phyloP scores from a whole-genome alignment of 2,113 vertebrate species.

The Neopipo cinnamomea region DNA sequence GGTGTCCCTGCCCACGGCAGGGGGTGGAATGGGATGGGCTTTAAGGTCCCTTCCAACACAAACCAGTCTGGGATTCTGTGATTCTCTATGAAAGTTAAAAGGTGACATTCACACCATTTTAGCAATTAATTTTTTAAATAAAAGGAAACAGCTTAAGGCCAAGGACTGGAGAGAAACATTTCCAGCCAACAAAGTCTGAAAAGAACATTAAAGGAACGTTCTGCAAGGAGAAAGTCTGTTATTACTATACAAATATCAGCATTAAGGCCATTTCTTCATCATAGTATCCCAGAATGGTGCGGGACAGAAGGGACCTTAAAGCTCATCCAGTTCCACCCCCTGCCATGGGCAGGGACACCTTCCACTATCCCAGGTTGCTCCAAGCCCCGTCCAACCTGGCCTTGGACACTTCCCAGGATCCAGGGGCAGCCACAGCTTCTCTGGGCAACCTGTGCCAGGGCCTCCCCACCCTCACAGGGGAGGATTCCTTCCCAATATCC shows the following conservation, averaged over 20 bases:
- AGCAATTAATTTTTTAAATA: neutral
- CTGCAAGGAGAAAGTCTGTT: neutral
- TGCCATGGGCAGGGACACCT: neutral
- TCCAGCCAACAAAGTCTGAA: neutral
- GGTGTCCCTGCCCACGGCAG: neutral
- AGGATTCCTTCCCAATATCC: neutral
- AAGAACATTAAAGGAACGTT: neutral
- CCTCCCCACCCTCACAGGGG: rapidly evolving
- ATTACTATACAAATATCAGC: neutral
- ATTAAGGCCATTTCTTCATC: neutral
- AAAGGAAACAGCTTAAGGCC: neutral
- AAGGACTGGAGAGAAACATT: neutral
- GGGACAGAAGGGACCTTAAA: neutral
- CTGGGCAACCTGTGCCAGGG: neutral
- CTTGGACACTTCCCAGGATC: neutral
- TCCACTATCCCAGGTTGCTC: rapidly evolving
- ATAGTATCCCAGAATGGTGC: neutral
- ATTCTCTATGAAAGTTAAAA: neutral
- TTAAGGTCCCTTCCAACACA: neutral
- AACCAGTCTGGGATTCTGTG: neutral
- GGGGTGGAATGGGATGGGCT: neutral
- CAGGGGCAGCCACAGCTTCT: neutral
- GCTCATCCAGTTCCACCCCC: neutral
- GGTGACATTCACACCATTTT: neutral
- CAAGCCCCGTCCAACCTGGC: neutral